Evolutionary conservation across 2,797 vertebrate genomes (phyloP), one percentile per base, ranked within the genome.

Genomic region (Falco rusticolus): DNA sequence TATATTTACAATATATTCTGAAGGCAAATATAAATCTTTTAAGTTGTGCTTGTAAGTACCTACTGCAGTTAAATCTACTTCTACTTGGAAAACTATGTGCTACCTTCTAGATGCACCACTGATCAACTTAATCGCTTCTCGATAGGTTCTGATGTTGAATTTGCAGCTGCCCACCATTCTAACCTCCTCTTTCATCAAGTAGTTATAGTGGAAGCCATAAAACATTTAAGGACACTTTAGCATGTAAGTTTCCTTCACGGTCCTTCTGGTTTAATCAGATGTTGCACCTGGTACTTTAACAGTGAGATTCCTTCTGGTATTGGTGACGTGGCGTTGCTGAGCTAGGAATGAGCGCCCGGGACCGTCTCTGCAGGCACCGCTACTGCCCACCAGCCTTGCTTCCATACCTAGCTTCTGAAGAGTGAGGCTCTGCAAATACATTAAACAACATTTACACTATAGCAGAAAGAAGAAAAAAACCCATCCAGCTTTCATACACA

Each of bases 371-470:
- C 93, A 96, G 70, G 94, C 48, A 26, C 97, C 90, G 2, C 97
- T 69, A 41, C 98, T 96, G 50, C 98, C 98, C 22, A 98, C 95
- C 6, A 99, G 98, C 26, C 99, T 98, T 2, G 99, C 98, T 50
- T 99, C 99, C 64, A 99, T 99, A 7, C 99, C 99, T 89, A 99
- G 87, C 96, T 99, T 99, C 97, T 99, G 99, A 97, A 99, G 99
- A 50, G 91, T 98, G 69, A 99, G 87, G 96, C 99, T 99, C 99
- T 99, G 98, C 69, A 97, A 87, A 8, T 22, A 66, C 79, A 77
- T 53, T 16, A 61, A 83, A 91, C 18, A 69, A 61, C n/a, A 37
- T 48, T 53, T 86, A 71, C 34, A 51, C 12, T 14, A 22, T 1
- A 80, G 48, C 51, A 84, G 34, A 69, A 48, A 33, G 5, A 39